Percentiles rank a stretch among this genome's conserved stretches.
Conservation (phyloP, 2,113 vertebrate species). For the Coryphaenoides rupestris region DNA sequence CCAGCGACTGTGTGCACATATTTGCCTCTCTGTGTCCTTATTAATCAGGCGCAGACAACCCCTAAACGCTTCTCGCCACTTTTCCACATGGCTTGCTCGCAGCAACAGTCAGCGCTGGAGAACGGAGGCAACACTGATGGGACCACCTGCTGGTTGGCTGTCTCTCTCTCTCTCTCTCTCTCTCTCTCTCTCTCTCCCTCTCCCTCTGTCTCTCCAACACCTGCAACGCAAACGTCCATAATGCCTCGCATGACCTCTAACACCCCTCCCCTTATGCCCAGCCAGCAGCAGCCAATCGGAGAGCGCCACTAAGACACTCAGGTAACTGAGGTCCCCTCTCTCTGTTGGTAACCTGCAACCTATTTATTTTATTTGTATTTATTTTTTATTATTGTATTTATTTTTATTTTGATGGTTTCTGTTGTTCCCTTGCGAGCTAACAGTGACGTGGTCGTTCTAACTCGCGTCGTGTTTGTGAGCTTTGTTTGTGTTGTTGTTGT, state of each 20-base stretch:
- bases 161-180: too few relatives aligned
- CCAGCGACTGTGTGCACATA: conserved; percentile 71
- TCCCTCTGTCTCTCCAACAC: conserved; percentile 44
- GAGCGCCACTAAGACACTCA: too few relatives aligned
- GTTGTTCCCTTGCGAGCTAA: too few relatives aligned
- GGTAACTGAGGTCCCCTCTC: too few relatives aligned
- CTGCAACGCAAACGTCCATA: conserved; percentile 53
- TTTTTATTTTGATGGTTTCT: too few relatives aligned
- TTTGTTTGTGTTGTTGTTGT: too few relatives aligned
- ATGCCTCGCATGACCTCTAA: conserved; percentile 66
- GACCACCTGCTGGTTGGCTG: conserved; percentile 58
- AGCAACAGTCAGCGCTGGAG: conserved; percentile 61
- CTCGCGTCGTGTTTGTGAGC: too few relatives aligned
- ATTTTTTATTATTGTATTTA: too few relatives aligned
- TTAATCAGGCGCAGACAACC: conserved; percentile 71
- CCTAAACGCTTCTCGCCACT: conserved; percentile 71
- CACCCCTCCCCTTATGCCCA: not conserved
- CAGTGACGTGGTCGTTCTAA: too few relatives aligned
- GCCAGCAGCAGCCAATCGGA: conserved; percentile 32
- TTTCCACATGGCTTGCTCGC: conserved; percentile 71
- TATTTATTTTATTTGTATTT: too few relatives aligned
- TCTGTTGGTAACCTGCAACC: too few relatives aligned
- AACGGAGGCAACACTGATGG: conserved; percentile 59
- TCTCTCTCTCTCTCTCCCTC: too few relatives aligned
- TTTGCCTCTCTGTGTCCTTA: conserved; percentile 72